phyloP scores from a whole-genome alignment of 2,113 vertebrate genomes.

The Bothrops jararaca region DNA sequence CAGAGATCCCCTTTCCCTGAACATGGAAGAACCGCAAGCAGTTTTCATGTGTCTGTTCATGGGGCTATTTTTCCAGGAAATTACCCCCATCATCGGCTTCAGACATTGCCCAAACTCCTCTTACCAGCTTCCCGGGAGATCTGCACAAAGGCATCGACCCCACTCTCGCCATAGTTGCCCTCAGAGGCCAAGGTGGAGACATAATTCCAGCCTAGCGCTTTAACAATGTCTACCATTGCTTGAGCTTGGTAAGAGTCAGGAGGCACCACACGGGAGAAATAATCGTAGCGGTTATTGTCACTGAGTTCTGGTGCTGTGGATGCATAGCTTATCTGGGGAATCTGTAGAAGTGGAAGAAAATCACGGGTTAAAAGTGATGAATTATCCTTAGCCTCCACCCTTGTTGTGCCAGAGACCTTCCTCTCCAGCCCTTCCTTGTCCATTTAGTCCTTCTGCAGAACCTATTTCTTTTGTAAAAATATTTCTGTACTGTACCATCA shows the following conservation, averaged over 20 bases:
- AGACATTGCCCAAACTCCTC: conserved; percentile 23
- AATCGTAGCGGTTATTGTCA: conserved; percentile 86
- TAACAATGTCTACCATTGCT: conserved; percentile 90
- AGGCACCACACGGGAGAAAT: conserved; percentile 88
- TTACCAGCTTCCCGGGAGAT: conserved; percentile 87
- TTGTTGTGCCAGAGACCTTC: neutral
- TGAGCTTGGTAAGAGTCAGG: conserved; percentile 92
- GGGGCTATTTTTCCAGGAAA: neutral
- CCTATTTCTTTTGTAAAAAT: neutral
- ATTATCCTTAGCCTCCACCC: neutral
- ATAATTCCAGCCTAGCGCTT: conserved; percentile 88
- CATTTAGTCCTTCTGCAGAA: neutral
- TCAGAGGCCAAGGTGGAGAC: conserved; percentile 88
- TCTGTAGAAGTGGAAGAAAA: conserved; percentile 59
- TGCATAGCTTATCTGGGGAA: conserved; percentile 89
- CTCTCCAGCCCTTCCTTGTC: neutral
- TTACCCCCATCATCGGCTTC: neutral
- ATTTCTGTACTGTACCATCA: neutral
- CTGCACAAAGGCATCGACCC: conserved; percentile 87
- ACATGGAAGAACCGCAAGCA: neutral
- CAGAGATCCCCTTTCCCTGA: neutral
- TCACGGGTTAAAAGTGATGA: neutral
- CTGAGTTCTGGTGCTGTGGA: conserved; percentile 90
- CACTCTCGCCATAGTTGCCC: conserved; percentile 89
- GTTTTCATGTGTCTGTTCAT: neutral